Evolutionary conservation across 2,797 vertebrate genomes (phyloP).

Genomic region (Sylvia borin): DNA sequence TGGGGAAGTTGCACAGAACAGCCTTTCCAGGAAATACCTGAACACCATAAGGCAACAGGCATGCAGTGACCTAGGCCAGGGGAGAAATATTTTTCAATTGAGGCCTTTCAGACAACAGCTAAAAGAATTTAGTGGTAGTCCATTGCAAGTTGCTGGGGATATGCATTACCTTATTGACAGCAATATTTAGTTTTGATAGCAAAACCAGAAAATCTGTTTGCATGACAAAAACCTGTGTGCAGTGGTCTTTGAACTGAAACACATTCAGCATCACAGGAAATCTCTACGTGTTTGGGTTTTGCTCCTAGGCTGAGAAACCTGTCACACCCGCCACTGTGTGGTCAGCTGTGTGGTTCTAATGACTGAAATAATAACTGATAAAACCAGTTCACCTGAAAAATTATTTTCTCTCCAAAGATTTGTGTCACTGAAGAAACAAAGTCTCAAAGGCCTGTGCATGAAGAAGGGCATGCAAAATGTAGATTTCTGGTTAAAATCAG

Average conservation of each 20-base stretch:
- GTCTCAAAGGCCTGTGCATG: background rate
- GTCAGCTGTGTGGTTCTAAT: background rate
- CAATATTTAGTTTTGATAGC: background rate
- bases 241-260: background rate
- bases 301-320: background rate
- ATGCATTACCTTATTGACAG: background rate
- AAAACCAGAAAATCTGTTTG: background rate
- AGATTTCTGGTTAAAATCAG: background rate
- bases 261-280: background rate
- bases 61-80: background rate
- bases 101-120: background rate
- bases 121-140: background rate
- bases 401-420: background rate
- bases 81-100: background rate
- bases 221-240: background rate
- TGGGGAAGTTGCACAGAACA: background rate
- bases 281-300: background rate
- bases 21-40: background rate
- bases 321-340: background rate
- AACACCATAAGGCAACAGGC: background rate
- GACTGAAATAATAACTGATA: conserved; percentile 6
- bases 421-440: background rate
- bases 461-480: background rate
- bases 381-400: background rate
- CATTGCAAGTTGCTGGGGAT: background rate